Percentiles rank a stretch among this genome's conserved stretches.
Evolutionary conservation across 2,888 invertebrate species (phyloP).

Genomic region (Sinohyriopsis cumingii): DNA sequence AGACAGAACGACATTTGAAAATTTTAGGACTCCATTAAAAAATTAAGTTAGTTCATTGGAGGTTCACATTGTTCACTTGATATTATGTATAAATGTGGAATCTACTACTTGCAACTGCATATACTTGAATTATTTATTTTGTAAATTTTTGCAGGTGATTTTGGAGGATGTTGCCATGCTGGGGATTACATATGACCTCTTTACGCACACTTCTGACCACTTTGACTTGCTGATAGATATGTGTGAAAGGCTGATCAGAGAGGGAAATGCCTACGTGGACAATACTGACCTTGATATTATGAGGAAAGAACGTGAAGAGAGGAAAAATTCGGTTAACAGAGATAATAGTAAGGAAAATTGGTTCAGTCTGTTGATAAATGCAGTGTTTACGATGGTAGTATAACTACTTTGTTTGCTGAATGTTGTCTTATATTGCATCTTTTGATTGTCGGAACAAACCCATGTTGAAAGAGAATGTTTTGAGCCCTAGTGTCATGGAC

Average conservation of each 20-base stretch:
- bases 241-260: constrained; percentile 89
- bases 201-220: constrained; percentile 96
- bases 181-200: constrained; percentile 91
- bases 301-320: constrained; percentile 95
- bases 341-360: constrained; percentile 80
- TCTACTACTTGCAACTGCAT: too few relatives aligned
- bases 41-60: too few relatives aligned
- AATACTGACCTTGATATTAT: constrained; percentile 95
- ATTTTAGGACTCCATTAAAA: too few relatives aligned
- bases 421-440: neutral
- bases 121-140: too few relatives aligned
- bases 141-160: constrained; percentile 77
- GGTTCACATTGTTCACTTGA: too few relatives aligned
- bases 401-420: too few relatives aligned
- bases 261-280: constrained; percentile 96
- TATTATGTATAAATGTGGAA: too few relatives aligned
- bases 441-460: neutral
- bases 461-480: neutral
- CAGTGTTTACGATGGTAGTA: neutral
- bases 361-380: constrained; percentile 24
- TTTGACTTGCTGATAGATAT: constrained; percentile 92
- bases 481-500: too few relatives aligned
- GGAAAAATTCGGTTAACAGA: constrained; percentile 87
- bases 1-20: too few relatives aligned
- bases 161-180: constrained; percentile 92